These are phyloP conservation scores for Himalopsyche anomala DNA, from an alignment of 2,888 invertebrate species.

Conservation along the genomic window DNA sequence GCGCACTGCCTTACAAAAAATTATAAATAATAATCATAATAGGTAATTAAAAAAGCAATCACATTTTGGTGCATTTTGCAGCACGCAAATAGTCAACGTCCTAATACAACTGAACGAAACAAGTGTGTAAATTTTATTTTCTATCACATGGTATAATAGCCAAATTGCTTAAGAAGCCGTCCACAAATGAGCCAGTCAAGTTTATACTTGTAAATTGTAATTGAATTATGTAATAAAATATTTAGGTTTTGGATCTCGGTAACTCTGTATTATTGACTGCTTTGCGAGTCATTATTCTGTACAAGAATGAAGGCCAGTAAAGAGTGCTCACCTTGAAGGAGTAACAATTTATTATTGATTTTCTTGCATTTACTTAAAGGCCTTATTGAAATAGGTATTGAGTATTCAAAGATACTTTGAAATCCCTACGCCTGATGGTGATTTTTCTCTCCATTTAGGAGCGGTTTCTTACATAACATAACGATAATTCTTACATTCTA, in stretches of 20 bases:
- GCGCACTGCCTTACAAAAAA: constrained; percentile 9
- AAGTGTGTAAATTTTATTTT: constrained; percentile 33
- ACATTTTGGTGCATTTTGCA: constrained; percentile 27
- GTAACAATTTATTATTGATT: background rate
- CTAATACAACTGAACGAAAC: background rate
- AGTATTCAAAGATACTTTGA: background rate
- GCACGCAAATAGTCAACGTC: constrained; percentile 28
- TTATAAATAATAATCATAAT: constrained; percentile 11
- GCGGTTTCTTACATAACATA: constrained; percentile 32
- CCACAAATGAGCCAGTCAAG: constrained; percentile 2
- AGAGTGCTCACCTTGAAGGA: constrained; percentile 4
- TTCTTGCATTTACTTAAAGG: background rate
- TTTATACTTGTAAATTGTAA: background rate
- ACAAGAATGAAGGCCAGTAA: background rate
- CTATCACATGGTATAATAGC: constrained; percentile 39
- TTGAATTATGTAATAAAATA: background rate
- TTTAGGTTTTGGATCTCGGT: constrained; percentile 1
- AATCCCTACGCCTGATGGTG: background rate
- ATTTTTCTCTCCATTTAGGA: constrained; percentile 10
- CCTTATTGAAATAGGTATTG: background rate
- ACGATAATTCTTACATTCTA: background rate
- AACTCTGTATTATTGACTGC: background rate
- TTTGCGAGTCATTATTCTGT: background rate
- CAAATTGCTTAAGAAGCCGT: constrained; percentile 35
- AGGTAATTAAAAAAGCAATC: constrained; percentile 40